A percentile compares a stretch with the other conserved stretches of the same genome.
These are phyloP conservation scores for Cydia splendana DNA, from an alignment of 1,140 invertebrate genomes.

Conservation along the genomic window DNA sequence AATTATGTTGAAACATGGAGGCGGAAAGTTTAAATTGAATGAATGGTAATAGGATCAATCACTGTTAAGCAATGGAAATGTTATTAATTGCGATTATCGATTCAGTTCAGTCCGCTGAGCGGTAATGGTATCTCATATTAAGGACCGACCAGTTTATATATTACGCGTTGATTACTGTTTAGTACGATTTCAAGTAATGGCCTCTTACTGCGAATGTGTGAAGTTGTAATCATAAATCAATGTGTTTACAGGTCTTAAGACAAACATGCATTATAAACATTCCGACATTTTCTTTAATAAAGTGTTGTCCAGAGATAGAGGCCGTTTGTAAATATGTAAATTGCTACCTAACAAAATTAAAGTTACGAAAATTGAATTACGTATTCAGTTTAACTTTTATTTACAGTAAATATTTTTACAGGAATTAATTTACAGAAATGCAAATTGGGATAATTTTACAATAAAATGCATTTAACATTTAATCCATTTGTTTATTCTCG, in stretches of 20 bases:
- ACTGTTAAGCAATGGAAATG: conserved; percentile 22
- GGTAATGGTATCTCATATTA: conserved; percentile 2
- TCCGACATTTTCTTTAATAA: too few relatives aligned
- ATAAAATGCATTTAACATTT: too few relatives aligned
- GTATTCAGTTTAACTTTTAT: too few relatives aligned
- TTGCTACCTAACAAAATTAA: too few relatives aligned
- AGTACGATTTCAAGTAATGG: background rate
- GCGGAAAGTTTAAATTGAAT: conserved; percentile 2
- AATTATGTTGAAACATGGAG: background rate
- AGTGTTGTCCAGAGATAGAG: too few relatives aligned
- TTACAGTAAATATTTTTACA: too few relatives aligned
- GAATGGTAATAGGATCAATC: background rate
- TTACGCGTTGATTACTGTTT: background rate
- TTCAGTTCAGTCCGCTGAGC: background rate
- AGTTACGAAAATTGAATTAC: too few relatives aligned
- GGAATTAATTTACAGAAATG: too few relatives aligned
- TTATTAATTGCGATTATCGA: conserved; percentile 21
- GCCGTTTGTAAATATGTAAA: too few relatives aligned
- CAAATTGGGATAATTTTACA: too few relatives aligned
- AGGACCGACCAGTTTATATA: background rate
- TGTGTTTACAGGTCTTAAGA: background rate
- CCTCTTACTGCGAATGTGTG: background rate
- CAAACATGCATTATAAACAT: too few relatives aligned
- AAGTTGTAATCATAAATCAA: background rate
- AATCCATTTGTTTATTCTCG: too few relatives aligned